Evolutionary conservation across 2,113 vertebrate genomes (phyloP), one percentile per base, ranked within the genome.

Genomic region (Ammospiza nelsoni): DNA sequence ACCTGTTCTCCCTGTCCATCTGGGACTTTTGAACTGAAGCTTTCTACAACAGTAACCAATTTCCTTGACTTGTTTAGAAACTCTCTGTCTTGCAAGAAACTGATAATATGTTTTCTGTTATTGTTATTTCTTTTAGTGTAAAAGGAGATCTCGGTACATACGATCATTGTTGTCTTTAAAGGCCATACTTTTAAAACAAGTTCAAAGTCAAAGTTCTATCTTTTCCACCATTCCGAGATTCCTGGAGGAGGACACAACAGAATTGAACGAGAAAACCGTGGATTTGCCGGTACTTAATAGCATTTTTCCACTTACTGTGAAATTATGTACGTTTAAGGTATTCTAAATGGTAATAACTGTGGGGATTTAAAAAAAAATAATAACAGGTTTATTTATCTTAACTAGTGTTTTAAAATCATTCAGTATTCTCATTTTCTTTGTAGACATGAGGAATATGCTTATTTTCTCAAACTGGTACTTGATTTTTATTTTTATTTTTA

Each of bases 161-260:
- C 95, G 66, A 54, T 98, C 98, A 3, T 92, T 99, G 57, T 97
- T 98, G 81, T 98, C 98, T 41, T 97, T 99, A 86, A 98, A 97
- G 96, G 96, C 97, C 71, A 97, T 92, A 87, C 98, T 98, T 92
- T 80, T 98, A 66, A 98, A 98, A 49, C 95, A 97, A 11, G 49
- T 97, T 67, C 96, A 89, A 85, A 95, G 89, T 11, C 90, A 84
- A 81, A 97, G 80, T 57, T 96, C 96, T 25, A 9, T 92, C 12
- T 76, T 95, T 54, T 96, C 97, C 31, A 79, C 96, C n/a, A 48
- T 99, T 67, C 99, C 99, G 0, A 97, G 95, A 78, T 99, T 99
- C 93, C 92, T 99, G 28, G 98, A 98, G 94, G 97, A 97, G 48
- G 97, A 98, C 65, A 94, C 95, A 44, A 72, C 74, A 51, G 98